Evolutionary conservation across 2,797 vertebrate genomes (phyloP), one percentile per base, ranked within the genome.

Genomic region (Phoeniculus purpureus): DNA sequence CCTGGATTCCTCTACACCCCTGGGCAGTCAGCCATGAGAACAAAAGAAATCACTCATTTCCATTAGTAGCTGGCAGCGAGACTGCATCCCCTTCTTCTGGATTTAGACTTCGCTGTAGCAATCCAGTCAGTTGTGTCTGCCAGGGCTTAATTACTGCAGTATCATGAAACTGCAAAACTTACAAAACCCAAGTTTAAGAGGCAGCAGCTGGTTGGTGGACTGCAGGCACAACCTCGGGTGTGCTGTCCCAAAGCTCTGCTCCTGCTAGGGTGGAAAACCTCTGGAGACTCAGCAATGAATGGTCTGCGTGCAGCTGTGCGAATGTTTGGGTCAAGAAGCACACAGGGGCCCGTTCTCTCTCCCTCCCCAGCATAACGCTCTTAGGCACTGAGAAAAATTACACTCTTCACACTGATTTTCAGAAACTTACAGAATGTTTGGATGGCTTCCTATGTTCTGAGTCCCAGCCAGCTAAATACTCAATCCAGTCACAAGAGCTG

Each of bases 131-230:
- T 90, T 83, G 93, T 94, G 90, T 81, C 79, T 95, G 95, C 93
- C 94, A 94, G 73, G 52, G 40, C 82, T 94, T 93, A 94, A 96
- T 95, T 92, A 94, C 95, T 93, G 94, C 92, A 92, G 95, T 52
- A 93, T 83, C 31, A 58, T 56, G 89, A 94, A 94, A 89, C 81
- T 66, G 90, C 89, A 94, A 90, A 94, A 94, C 45, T 66, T 60
- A 92, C 6, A 78, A 85, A 93, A 74, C 20, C 14, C 1, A 34
- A 59, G 32, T 26, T 65, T 32, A 43, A 78, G 68, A 81, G 23
- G 54, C 72, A 86, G 65, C 54, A 65, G 52, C 29, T 0, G 0
- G 60, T 4, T 32, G 76, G 68, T 78, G 72, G 78, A 27, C 26
- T n/a, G 87, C 12, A 34, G 90, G 71, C 62, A 84, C 40, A 52